Evolutionary conservation across 2,113 vertebrate species (phyloP), one percentile per base, ranked within the genome.

Genomic region (Catharus fuscescens): DNA sequence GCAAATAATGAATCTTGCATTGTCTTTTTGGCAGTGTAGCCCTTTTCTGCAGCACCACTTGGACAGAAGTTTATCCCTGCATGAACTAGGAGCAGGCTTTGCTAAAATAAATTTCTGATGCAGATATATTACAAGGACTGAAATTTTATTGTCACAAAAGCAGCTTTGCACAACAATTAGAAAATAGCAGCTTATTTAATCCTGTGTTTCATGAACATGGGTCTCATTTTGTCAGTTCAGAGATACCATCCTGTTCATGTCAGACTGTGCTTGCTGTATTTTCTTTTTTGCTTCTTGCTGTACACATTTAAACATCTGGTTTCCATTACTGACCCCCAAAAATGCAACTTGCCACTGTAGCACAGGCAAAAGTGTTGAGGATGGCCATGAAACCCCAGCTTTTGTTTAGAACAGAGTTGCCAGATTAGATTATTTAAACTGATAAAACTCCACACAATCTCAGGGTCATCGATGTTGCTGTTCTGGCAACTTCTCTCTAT

Each of bases 1-100:
- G 87, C 38, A 72, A 95, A 77, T 62, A 90, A 97, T 96, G 82
- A 92, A 74, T 91, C 47, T 67, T 92, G 82, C 47, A 90, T 94
- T 96, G 85, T 90, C 60, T 71, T 47, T 74, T 71, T 95, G 96
- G 92, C 92, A 93, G 72, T 21, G 6, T 8, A 67, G 69, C 54
- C 9, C 77, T 80, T 62, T 62, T 64, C 82, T 93, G 85, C 47
- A 73, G 11, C 48, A 36, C 48, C 72, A 2, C 76, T 94, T 56
- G 40, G 65, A 74, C 67, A 86, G 88, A 66, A 83, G 52, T 74
- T 80, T 95, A 90, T 93, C 93, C 88, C 72, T 64, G 79, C 52
- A 25, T 88, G 81, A 95, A 97, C 85, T 18, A 74, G 69, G 69
- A 92, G 53, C n/a, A 2, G 72, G 26, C 47, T 80, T 54, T 25